Evolutionary conservation across 2,888 invertebrate genomes (phyloP).

Genomic region (Clitarchus hookeri): DNA sequence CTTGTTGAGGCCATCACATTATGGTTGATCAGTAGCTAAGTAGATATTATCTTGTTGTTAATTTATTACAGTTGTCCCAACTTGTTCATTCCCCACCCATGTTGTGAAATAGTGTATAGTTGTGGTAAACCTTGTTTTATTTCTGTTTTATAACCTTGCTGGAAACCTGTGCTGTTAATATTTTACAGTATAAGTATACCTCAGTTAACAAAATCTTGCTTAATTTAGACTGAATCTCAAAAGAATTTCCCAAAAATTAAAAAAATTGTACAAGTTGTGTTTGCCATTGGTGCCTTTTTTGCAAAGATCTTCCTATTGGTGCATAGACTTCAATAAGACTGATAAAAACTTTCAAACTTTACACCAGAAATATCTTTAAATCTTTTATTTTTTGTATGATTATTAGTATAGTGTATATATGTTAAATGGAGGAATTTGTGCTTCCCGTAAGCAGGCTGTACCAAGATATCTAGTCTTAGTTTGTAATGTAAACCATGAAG

Average conservation of each 20-base stretch:
- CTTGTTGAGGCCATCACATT: neutral
- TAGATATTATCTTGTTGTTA: neutral
- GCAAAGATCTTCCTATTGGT: neutral
- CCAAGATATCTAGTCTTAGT: constrained; percentile 23
- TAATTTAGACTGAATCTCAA: neutral
- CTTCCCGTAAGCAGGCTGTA: neutral
- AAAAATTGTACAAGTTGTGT: neutral
- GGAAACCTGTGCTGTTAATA: neutral
- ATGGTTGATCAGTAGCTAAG: neutral
- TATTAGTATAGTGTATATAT: neutral
- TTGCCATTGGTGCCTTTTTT: constrained; percentile 10
- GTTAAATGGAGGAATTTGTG: neutral
- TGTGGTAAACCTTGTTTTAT: neutral
- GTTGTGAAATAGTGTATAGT: neutral
- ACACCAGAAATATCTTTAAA: neutral
- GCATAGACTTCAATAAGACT: neutral
- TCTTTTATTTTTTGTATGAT: neutral
- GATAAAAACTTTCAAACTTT: neutral
- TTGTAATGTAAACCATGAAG: constrained; percentile 22
- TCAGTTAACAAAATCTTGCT: neutral
- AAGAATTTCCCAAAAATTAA: neutral
- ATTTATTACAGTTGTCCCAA: neutral
- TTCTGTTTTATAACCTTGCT: neutral
- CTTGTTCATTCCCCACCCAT: neutral
- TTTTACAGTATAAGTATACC: neutral